Evolutionary conservation across 1,140 invertebrate species (phyloP), one percentile per base, ranked within the genome.

Genomic region (Microplitis demolitor): DNA sequence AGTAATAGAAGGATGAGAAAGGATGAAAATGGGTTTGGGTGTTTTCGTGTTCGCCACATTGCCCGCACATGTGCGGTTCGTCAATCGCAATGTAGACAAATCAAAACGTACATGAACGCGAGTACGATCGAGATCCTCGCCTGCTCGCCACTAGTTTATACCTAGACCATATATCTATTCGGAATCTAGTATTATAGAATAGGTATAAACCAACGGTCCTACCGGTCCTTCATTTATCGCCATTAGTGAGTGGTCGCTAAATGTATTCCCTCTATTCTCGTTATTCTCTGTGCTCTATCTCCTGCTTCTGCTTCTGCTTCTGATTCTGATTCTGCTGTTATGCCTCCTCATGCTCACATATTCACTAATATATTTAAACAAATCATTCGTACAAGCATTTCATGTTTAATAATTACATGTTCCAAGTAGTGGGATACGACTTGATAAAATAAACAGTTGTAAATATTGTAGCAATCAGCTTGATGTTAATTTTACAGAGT

Each of bases 61-160:
- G 63, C 35, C 63, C 63, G 24, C 63, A 66, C 63, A 66, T 45
- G 63, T 66, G 63, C 45, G 63, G 63, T 66, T 66, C 63, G 60
- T 62, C 35, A 34, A 62, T 39, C 45, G 37, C 24, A 51, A 66
- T 66, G 14, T 8, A 50, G 63, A 66, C 63, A 66, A 66, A 66
- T 66, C 63, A 66, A 66, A 66, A 66, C 45, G 63, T 45, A 39
- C 37, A 33, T 13, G 14, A 33, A 24, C 24, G 24, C 24, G 24
- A 24, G 24, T 24, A 24, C 24, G 24, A 24, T 24, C 24, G 24
- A 24, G 24, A 24, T 24, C 24, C 24, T 24, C 24, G 24, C 2
- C 24, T 24, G 24, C 24, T 24, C 24, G 24, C 24, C 24, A 24
- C 24, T 24, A 24, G 24, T 24, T 24, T 24, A 24, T 24, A 24